phyloP scores from a whole-genome alignment of 2,797 vertebrate species.

The Dermochelys coriacea region DNA sequence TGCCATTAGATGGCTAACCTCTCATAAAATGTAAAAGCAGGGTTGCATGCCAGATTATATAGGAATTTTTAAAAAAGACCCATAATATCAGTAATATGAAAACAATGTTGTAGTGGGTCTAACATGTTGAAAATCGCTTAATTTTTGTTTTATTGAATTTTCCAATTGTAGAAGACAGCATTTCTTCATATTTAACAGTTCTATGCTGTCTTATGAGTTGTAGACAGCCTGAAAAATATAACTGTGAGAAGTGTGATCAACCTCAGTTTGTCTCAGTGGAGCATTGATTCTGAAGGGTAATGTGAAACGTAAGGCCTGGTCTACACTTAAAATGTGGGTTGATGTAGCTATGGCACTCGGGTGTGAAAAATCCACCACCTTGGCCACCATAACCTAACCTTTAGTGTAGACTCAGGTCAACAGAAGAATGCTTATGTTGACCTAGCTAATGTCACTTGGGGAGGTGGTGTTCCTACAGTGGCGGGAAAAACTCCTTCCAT shows the following conservation, averaged over 20 bases:
- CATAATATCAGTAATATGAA: conserved; percentile 8
- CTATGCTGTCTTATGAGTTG: conserved; percentile 50
- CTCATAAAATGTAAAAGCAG: neutral
- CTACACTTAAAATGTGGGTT: neutral
- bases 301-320: neutral
- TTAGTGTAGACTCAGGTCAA: neutral
- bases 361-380: neutral
- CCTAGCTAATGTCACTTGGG: neutral
- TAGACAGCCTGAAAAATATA: conserved; percentile 31
- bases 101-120: neutral
- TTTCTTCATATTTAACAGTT: neutral
- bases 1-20: neutral
- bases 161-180: neutral
- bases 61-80: neutral
- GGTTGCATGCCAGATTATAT: neutral
- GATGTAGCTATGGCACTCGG: neutral
- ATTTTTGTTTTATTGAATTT: neutral
- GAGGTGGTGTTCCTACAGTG: neutral
- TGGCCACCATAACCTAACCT: neutral
- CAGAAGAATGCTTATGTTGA: neutral
- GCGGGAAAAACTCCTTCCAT: neutral
- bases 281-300: neutral
- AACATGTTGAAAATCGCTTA: neutral
- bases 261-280: conserved; percentile 10
- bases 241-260: conserved; percentile 24